A percentile compares a stretch with the other conserved stretches of the same genome.
phyloP scores from a whole-genome alignment of 2,888 invertebrate species.

The Mamestra brassicae region DNA sequence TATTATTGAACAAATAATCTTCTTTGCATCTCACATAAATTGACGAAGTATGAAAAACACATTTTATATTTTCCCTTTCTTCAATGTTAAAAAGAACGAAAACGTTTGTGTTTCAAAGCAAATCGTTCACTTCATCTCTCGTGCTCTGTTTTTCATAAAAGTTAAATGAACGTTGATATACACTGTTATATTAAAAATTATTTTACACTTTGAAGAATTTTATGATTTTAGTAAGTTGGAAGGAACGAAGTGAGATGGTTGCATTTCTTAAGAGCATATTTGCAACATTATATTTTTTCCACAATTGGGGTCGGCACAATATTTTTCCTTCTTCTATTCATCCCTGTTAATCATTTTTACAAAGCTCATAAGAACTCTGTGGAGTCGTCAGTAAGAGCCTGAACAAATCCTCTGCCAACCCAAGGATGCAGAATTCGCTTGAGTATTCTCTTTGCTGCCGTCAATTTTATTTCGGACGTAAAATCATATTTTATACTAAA shows the following conservation, averaged over 20 bases:
- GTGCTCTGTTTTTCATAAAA: conserved; percentile 20
- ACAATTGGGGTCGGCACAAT: not conserved
- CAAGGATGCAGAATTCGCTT: no score
- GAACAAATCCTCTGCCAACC: no score
- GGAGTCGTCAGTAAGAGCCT: no score
- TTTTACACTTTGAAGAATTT: conserved; percentile 5
- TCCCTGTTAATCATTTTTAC: not conserved
- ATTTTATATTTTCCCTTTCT: not conserved
- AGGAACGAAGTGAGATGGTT: not conserved
- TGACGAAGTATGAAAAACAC: not conserved
- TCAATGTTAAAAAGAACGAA: not conserved
- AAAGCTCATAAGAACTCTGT: no score
- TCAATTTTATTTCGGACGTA: not conserved
- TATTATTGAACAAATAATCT: conserved; percentile 1
- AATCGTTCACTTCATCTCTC: conserved; percentile 40
- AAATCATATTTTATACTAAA: no score
- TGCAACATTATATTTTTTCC: not conserved
- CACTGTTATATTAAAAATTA: not conserved
- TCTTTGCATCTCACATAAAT: not conserved
- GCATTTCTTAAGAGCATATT: not conserved
- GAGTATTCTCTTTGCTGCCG: not conserved
- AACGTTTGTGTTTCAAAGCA: conserved; percentile 46
- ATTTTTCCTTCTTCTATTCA: not conserved
- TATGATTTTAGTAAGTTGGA: not conserved
- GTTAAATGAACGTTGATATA: conserved; percentile 1